Evolutionary conservation across 2,797 vertebrate genomes (phyloP), one percentile per base, ranked within the genome.

Genomic region (Pseudochirops cupreus): DNA sequence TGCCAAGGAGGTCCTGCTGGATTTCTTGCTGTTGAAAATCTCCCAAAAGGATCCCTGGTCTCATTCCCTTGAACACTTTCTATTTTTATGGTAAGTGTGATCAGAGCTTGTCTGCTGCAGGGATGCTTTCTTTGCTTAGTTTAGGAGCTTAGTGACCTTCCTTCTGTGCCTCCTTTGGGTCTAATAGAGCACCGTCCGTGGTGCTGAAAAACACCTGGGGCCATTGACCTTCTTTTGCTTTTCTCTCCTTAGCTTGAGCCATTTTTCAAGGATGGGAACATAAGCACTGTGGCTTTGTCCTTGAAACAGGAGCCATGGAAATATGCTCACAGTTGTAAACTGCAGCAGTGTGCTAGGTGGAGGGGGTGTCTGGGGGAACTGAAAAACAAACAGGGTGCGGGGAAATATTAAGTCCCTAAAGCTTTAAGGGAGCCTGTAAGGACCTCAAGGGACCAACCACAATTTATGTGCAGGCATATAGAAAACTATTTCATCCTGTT

Each of bases 71-170:
- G 97, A 97, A 98, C 98, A 98, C 98, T 99, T 98, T 98, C 98
- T 98, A 97, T 99, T 98, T 98, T 98, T 98, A 98, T 98, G 99
- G 99, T 99, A 99, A 99, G 99, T 99, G 98, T 94, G 97, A 96
- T 98, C 97, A 53, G 97, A 98, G 98, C 98, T 93, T 97, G 98
- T 98, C 97, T 99, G 98, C 99, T 99, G 99, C 99, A 99, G 62
- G 33, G 56, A 95, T 50, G 1, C 56, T 92, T 50, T 92, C 50
- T 97, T 92, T 95, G 97, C 97, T 97, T 93, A 91, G 98, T 96
- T 97, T 91, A 96, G 89, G 29, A 46, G 96, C 97, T 98, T 97
- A 56, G 89, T 98, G 99, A 99, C 98, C 99, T 99, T 99, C 98
- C 97, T 95, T 96, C 94, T 74, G 91, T 97, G 56, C 92, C 97